Percentiles rank a stretch among this genome's conserved stretches.
Evolutionary conservation across 2,113 vertebrate species (phyloP).

Genomic region (Kryptolebias marmoratus): DNA sequence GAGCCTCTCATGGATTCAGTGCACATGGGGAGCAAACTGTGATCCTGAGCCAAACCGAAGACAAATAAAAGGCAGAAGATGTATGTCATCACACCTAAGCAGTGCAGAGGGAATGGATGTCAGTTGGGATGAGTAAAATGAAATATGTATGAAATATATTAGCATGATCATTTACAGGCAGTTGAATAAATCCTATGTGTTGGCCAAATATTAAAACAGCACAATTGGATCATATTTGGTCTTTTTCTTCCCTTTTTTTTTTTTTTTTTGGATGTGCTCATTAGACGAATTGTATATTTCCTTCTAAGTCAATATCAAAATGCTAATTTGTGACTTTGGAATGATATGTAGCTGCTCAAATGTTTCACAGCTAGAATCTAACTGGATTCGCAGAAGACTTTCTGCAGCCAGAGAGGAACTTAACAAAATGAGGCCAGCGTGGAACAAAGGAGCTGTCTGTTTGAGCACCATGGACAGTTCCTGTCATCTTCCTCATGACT

Average conservation of each 20-base stretch:
- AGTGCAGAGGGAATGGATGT: neutral
- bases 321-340: neutral
- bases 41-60: neutral
- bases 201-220: neutral
- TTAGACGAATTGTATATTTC: neutral
- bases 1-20: conserved; percentile 40
- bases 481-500: conserved; percentile 44
- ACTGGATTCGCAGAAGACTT: conserved; percentile 1
- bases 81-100: neutral
- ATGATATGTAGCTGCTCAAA: neutral
- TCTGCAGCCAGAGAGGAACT: conserved; percentile 15
- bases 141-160: conserved; percentile 4
- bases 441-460: conserved; percentile 61
- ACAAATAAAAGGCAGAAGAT: neutral
- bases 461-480: conserved; percentile 76
- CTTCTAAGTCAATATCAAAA: neutral
- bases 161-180: neutral
- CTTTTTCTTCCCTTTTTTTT: neutral
- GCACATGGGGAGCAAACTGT: conserved; percentile 21
- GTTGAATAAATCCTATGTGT: neutral
- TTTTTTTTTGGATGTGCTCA: neutral
- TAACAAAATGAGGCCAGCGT: conserved; percentile 33
- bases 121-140: conserved; percentile 12
- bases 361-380: conserved; percentile 7
- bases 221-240: neutral